Conservation (phyloP, 2,888 invertebrate genomes). For the Sarcophaga carnaria region DNA sequence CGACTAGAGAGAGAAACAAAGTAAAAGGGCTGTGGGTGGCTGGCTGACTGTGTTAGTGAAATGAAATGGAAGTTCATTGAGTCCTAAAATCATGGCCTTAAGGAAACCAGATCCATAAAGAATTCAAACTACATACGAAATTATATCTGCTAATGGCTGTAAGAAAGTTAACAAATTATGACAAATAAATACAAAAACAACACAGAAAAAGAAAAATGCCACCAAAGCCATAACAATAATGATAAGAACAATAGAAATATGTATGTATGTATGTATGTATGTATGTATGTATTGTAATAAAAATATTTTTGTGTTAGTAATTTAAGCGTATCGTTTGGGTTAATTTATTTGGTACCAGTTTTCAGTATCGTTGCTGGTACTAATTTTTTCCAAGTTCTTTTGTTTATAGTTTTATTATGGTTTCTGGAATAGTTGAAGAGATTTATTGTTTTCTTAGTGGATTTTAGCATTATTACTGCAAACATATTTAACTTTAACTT, state of each 20-base stretch:
- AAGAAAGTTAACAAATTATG: conserved; percentile 62
- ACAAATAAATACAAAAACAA: conserved; percentile 28
- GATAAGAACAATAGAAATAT: no score
- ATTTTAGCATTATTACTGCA: no score
- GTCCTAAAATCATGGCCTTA: conserved; percentile 34
- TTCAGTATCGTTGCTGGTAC: no score
- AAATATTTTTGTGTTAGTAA: no score
- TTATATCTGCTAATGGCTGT: conserved; percentile 49
- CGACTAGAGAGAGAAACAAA: not conserved
- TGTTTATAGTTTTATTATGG: no score
- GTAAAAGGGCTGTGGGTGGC: not conserved
- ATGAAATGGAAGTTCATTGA: conserved; percentile 60
- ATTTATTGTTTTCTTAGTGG: no score
- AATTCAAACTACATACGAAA: conserved; percentile 58
- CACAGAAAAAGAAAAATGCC: not conserved
- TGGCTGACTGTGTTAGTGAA: not conserved
- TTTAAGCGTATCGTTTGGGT: no score
- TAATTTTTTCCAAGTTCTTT: no score
- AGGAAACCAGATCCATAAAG: conserved; percentile 28
- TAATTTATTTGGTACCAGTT: no score
- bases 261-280: not conserved
- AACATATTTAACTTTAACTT: no score
- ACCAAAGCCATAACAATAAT: no score
- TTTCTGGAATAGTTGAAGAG: no score
- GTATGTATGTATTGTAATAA: not conserved